Base-by-base conservation (phyloP, 2,113 vertebrate species). In the Oreotragus oreotragus region DNA sequence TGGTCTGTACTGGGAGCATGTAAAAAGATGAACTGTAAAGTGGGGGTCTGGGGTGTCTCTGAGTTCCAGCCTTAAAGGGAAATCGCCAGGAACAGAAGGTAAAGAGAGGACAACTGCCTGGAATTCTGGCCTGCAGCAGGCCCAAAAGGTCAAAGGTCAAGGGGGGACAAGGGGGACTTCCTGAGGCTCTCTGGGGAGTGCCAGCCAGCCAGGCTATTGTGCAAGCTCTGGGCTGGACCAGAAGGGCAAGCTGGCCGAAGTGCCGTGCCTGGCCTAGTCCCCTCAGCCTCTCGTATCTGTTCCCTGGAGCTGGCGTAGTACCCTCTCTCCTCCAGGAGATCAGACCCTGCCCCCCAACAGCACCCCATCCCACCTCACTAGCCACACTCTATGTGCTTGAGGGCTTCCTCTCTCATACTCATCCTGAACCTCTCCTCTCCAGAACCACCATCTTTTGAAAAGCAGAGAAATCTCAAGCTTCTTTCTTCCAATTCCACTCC, bases 161-260 rank as follows among this genome's bases (percentile, higher is more conserved):
- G 51, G 58, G 87, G 91, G 96, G 92, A 87, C 90, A 83, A 95
- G 84, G 97, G 97, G 97, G 95, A 97, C 97, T 98, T 98, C 92
- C 97, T 98, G 85, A 96, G 87, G 36, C 57, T 98, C 98, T 96
- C 97, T 49, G 62, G 94, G 84, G 97, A 98, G 96, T 95, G 97
- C 94, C 97, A 95, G 92, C 80, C 92, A 84, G 83, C 36, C 45
- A 85, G 97, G 43, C 60, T 86, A 53, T 98, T 98, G 94, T 98
- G 97, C 94, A 97, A 98, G 92, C 36, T 94, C 81, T 64, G 92
- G 86, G 88, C 43, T 91, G 94, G 70, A 81, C 55, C 39, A 2
- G 9, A 30, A 96, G 53, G 84, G 77, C 49, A 96, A 92, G 17
- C 91, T 97, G 97, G 93, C 87, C 96, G 76, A 85, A 36, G 73